Percentiles rank a stretch among this genome's conserved stretches.
Evolutionary conservation across 2,888 invertebrate genomes (phyloP).

Genomic region (Pyralis farinalis): DNA sequence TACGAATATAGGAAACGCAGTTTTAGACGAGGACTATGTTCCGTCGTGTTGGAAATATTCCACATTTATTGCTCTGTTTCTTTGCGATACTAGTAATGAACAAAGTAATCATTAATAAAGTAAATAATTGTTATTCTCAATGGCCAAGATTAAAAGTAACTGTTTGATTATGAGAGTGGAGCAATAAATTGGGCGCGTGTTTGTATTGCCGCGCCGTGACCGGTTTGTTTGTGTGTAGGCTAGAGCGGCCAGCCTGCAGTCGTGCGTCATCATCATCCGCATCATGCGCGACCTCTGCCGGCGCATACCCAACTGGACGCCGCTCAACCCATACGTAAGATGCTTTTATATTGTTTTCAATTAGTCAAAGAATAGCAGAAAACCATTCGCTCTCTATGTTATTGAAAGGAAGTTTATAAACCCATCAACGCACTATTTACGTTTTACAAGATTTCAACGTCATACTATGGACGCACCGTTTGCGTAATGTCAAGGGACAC

Average conservation of each 20-base stretch:
- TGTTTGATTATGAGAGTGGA: constrained; percentile 26
- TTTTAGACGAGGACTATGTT: constrained; percentile 31
- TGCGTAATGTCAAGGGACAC: no score
- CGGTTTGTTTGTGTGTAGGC: constrained; percentile 83
- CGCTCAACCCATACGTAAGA: constrained; percentile 96
- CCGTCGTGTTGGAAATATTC: constrained; percentile 20
- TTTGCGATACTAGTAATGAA: constrained; percentile 15
- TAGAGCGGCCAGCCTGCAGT: constrained; percentile 96
- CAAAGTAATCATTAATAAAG: no score
- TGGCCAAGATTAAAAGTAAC: no score
- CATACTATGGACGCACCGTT: no score
- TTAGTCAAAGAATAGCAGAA: no score
- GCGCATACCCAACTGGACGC: constrained; percentile 96
- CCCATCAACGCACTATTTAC: no score
- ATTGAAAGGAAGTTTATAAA: no score
- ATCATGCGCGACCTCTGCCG: constrained; percentile 97
- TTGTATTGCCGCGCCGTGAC: constrained; percentile 9
- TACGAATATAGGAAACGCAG: constrained; percentile 61
- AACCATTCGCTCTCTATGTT: no score
- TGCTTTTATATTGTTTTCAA: no score
- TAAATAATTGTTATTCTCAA: no score
- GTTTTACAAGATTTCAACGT: no score
- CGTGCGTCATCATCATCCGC: constrained; percentile 97
- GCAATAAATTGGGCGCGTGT: constrained; percentile 34
- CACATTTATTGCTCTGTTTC: constrained; percentile 48